Evolutionary conservation across 1,140 invertebrate species (phyloP), one percentile per base, ranked within the genome.

Genomic region (Drosophila tropicalis): DNA sequence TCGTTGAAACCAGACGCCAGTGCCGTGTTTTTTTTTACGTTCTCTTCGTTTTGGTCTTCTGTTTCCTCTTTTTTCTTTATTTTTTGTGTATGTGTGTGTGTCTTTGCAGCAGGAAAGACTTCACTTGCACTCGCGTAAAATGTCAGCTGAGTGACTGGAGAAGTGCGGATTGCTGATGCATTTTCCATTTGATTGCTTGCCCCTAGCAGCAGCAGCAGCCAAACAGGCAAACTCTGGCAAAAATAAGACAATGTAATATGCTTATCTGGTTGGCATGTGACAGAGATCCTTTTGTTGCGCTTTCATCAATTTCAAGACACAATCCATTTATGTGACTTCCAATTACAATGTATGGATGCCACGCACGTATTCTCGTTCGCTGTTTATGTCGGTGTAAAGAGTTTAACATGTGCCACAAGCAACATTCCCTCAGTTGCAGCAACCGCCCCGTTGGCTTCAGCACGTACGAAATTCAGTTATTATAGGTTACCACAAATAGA

Each of bases 311-410:
- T 82, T 61, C 54, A 62, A 55, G 40, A 44, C 56, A 65, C 71
- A 75, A 72, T 67, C 64, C 76, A 60, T 51, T 61, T 12, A 68
- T 81, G 68, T 72, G 72, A 62, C 84, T 82, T 84, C 56, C 84
- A 81, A 89, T 89, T 89, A 84, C 84, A 67, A 63, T 65, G 85
- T 72, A 78, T 68, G 85, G 77, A 89, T 89, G 82, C 84, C 47
- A 81, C 70, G 81, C 84, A 89, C 84, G 84, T 89, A 89, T 78
- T 72, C 66, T 79, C 73, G 73, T 51, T 75, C 85, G 70, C 77
- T 84, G 74, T 89, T 89, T 89, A 89, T 89, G 84, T 89, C 71
- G 76, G 77, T 90, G 84, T 89, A 84, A 89, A 89, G 77, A 89
- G 84, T 89, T 89, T 89, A 89, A 89, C 77, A 84, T 89, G 80